Evolutionary conservation across 2,888 invertebrate genomes (phyloP).

Genomic region (Malthinus seriepunctatus): DNA sequence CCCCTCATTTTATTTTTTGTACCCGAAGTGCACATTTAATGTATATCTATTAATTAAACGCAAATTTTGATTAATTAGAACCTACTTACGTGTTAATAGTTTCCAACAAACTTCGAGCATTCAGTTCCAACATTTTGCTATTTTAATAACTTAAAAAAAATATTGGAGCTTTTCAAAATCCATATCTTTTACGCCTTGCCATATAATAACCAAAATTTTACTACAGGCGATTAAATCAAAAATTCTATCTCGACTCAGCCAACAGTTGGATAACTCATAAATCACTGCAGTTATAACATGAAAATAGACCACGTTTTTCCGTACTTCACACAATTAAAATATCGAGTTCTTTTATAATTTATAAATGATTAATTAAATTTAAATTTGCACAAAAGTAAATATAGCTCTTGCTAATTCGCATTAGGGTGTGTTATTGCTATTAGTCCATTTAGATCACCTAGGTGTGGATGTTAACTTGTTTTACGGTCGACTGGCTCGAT

Average conservation of each 20-base stretch:
- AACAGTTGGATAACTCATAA: conserved; percentile 12
- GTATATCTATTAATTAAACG: too few species aligned
- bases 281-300: conserved; percentile 10
- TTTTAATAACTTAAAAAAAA: background rate
- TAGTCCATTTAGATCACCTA: conserved; percentile 3
- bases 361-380: background rate
- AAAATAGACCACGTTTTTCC: background rate
- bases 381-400: background rate
- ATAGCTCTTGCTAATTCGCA: conserved; percentile 10
- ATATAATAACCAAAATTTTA: conserved; percentile 20
- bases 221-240: conserved; percentile 22
- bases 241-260: conserved; percentile 17
- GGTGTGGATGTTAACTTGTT: conserved; percentile 17
- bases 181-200: conserved; percentile 11
- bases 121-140: conserved; percentile 24
- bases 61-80: too few species aligned
- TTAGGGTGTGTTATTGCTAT: conserved; percentile 9
- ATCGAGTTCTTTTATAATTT: background rate
- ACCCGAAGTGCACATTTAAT: too few species aligned
- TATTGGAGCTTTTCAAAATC: background rate
- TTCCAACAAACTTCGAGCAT: conserved; percentile 24
- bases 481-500: conserved; percentile 15
- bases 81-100: conserved; percentile 28
- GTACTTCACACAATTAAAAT: conserved; percentile 5
- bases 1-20: too few species aligned